Evolutionary conservation across 2,888 invertebrate species (phyloP).

Genomic region (Liopterus haemorrhoidalis): DNA sequence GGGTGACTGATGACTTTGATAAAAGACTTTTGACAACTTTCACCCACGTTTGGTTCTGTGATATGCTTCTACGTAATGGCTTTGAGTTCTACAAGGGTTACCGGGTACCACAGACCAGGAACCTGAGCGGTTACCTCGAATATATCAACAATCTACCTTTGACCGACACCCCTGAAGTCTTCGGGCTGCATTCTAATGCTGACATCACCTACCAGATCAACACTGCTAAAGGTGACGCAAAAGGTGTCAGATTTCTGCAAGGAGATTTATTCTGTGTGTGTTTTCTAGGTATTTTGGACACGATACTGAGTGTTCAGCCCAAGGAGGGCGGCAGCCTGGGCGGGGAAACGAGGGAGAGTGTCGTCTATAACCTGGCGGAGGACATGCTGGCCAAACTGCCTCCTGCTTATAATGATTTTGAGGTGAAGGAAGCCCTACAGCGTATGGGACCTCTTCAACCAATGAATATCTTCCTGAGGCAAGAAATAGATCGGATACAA

Average conservation of each 20-base stretch:
- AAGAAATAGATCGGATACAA: conserved; percentile 79
- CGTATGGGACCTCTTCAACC: conserved; percentile 90
- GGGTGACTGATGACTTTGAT: conserved; percentile 96
- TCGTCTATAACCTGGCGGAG: conserved; percentile 85
- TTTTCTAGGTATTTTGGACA: conserved; percentile 69
- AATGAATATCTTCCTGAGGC: conserved; percentile 90
- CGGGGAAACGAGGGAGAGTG: conserved; percentile 87
- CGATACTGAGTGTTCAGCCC: conserved; percentile 93
- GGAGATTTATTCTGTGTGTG: not conserved
- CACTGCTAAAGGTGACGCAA: conserved; percentile 71
- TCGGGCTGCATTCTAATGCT: conserved; percentile 93
- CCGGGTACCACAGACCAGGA: conserved; percentile 80
- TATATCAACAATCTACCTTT: conserved; percentile 80
- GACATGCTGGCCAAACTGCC: conserved; percentile 89
- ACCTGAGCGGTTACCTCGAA: conserved; percentile 72
- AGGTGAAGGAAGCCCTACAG: conserved; percentile 81
- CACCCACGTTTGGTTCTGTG: conserved; percentile 93
- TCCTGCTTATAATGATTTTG: conserved; percentile 78
- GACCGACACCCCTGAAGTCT: conserved; percentile 90
- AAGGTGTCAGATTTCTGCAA: not conserved
- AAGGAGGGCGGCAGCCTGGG: conserved; percentile 89
- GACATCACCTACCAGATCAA: conserved; percentile 98
- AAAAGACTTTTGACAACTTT: conserved; percentile 89
- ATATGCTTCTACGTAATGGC: conserved; percentile 74
- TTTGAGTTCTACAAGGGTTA: conserved; percentile 94